Percentiles rank a stretch among this genome's conserved stretches.
Conservation (phyloP, 2,888 invertebrate genomes). For the Cephus rjabovi region DNA sequence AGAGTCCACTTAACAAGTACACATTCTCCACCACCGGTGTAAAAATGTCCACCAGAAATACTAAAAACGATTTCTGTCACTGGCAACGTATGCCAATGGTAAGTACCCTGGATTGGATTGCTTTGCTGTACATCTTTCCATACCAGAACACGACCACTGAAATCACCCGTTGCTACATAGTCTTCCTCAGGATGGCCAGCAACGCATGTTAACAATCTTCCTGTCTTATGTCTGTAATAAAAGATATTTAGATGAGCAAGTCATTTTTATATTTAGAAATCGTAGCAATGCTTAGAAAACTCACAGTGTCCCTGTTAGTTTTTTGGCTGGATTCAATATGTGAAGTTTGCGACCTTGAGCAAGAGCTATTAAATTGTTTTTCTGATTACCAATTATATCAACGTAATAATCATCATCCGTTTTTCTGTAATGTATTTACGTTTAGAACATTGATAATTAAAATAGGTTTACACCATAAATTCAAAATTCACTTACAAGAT, state of each 20-base stretch:
- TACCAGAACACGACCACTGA: slow-evolving; percentile 73
- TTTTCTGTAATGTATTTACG: slow-evolving; percentile 33
- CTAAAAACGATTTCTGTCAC: slow-evolving; percentile 78
- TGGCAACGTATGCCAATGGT: slow-evolving; percentile 84
- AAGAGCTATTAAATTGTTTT: slow-evolving; percentile 57
- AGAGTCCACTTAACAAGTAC: slow-evolving; percentile 83
- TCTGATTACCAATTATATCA: slow-evolving; percentile 59
- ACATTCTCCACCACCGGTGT: slow-evolving; percentile 82
- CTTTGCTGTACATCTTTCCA: slow-evolving; percentile 70
- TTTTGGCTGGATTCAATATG: slow-evolving; percentile 51
- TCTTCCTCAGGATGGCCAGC: slow-evolving; percentile 76
- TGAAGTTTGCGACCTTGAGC: slow-evolving; percentile 50
- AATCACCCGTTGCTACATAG: slow-evolving; percentile 77
- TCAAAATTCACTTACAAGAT: not conserved
- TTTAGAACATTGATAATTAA: not conserved
- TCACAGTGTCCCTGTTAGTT: slow-evolving; percentile 49
- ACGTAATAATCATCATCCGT: slow-evolving; percentile 49
- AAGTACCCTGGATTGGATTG: slow-evolving; percentile 66
- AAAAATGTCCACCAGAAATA: slow-evolving; percentile 72
- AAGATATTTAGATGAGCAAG: not conserved
- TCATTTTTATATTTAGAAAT: not conserved
- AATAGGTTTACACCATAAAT: not conserved
- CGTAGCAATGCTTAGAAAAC: slow-evolving; percentile 17
- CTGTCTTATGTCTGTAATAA: slow-evolving; percentile 42
- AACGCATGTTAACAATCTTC: slow-evolving; percentile 72